Base-by-base conservation (phyloP, 2,113 vertebrate species). In the Daubentonia madagascariensis region DNA sequence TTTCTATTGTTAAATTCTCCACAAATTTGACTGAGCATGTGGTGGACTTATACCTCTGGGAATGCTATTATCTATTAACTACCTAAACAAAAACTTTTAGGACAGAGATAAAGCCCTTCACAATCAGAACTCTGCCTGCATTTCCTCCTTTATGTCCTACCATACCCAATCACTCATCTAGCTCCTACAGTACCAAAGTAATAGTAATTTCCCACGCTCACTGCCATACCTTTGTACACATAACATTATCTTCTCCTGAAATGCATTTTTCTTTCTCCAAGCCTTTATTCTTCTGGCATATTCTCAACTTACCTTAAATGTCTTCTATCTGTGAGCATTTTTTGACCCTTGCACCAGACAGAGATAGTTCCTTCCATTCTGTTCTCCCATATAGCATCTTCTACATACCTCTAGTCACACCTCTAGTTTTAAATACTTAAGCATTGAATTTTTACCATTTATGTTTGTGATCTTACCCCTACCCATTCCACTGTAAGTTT, bases 401-500 rank as follows among this genome's bases (percentile, higher is more conserved):
- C 48, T 54, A 65, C 54, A 83, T 25, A 83, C n/a, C 79, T 59
- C 52, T 84, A 52, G 11, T 85, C 32, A 88, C 12, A 68, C n/a
- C 22, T 90, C 50, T 90, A 81, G 16, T 89, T 92, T 92, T 92
- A 89, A 90, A 45, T 54, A 96, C 8, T 28, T 84, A 65, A 87
- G 28, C 54, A 88, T 92, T 84, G 4, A 91, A 78, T 88, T 93
- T 97, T 90, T 14, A 90, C 75, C 43, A 73, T 78, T 90, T 87
- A 22, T 63, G 10, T 93, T 68, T 93, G 35, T 91, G 35, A 35
- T 89, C 37, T 67, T 92, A 18, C 32, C 23, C 20, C 4, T 52
- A 83, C 28, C 61, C 30, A 85, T 91, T 95, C 43, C 13, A 81
- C 23, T 96, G 37, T 97, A 81, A 76, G n/a, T 94, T 91, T 95